Percentiles rank a stretch among this genome's conserved stretches.
Evolutionary conservation across 2,113 vertebrate species (phyloP).

Genomic region (Typhlomys cinereus): DNA sequence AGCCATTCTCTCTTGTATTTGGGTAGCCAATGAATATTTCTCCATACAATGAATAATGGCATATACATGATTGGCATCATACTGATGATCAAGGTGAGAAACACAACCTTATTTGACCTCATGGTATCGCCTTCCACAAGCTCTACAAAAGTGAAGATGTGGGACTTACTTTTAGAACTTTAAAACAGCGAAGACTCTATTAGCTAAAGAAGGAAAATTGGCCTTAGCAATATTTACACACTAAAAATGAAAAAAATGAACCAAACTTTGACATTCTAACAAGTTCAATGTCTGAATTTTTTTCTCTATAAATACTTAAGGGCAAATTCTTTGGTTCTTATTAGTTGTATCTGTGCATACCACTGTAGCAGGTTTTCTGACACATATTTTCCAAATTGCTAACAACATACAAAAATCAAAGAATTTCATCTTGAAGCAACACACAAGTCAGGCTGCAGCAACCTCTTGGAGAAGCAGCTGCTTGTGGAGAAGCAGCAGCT

Average conservation of each 20-base stretch:
- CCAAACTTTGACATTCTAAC: not conserved
- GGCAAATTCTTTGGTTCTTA: slow-evolving; percentile 40
- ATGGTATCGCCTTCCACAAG: not conserved
- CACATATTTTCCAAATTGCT: slow-evolving; percentile 21
- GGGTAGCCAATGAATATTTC: not conserved
- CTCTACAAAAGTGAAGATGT: not conserved
- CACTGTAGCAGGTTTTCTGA: not conserved
- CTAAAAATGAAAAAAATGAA: not conserved
- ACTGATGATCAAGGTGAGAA: not conserved
- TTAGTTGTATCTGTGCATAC: slow-evolving; percentile 1
- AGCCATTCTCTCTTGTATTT: not conserved
- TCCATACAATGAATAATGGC: not conserved
- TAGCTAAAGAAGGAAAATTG: not conserved
- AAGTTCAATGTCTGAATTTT: not conserved
- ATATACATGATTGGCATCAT: not conserved
- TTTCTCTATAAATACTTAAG: not conserved
- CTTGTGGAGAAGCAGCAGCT: not conserved
- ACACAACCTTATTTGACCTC: not conserved
- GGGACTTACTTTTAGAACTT: not conserved
- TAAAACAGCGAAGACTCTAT: not conserved
- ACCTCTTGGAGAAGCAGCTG: too few relatives aligned
- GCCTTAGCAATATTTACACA: not conserved
- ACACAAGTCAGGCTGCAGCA: too few relatives aligned
- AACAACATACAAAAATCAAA: slow-evolving; percentile 4
- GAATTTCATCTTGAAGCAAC: too few relatives aligned